phyloP scores from a whole-genome alignment of 1,140 invertebrate species.

The Drosophila simulans region DNA sequence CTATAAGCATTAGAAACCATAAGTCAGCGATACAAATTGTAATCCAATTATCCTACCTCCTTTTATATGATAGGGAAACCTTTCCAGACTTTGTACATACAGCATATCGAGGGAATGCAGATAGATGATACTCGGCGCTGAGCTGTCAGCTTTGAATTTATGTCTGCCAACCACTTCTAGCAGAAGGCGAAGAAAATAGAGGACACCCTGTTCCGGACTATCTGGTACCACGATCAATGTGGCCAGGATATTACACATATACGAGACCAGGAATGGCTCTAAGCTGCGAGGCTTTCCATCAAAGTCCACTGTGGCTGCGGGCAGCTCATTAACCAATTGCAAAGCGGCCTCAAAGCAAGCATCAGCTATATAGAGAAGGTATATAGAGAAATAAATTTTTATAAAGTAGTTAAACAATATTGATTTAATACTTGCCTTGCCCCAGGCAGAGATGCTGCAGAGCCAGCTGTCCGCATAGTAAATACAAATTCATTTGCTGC shows the following conservation, averaged over 20 bases:
- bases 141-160: constrained; percentile 87
- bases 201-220: constrained; percentile 92
- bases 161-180: constrained; percentile 91
- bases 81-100: constrained; percentile 70
- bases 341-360: constrained; percentile 96
- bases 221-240: constrained; percentile 95
- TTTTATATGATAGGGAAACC: constrained; percentile 78
- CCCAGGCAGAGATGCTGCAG: constrained; percentile 95
- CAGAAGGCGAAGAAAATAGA: constrained; percentile 91
- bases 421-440: constrained; percentile 85
- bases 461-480: constrained; percentile 94
- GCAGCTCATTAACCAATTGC: constrained; percentile 91
- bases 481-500: constrained; percentile 92
- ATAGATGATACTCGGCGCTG: constrained; percentile 87
- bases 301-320: constrained; percentile 89
- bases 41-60: constrained; percentile 48
- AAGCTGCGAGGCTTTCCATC: constrained; percentile 90
- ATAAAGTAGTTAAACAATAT: not conserved
- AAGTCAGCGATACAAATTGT: not conserved
- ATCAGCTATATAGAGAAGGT: too few relatives aligned
- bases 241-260: constrained; percentile 92
- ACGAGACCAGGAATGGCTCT: constrained; percentile 90
- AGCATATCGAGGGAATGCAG: constrained; percentile 85
- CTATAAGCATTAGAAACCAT: constrained; percentile 68
- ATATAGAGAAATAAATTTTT: constrained; percentile 54